Percentiles rank a stretch among this genome's conserved stretches.
Conservation (phyloP, 2,888 invertebrate genomes). For the Drepanosiphum platanoidis region DNA sequence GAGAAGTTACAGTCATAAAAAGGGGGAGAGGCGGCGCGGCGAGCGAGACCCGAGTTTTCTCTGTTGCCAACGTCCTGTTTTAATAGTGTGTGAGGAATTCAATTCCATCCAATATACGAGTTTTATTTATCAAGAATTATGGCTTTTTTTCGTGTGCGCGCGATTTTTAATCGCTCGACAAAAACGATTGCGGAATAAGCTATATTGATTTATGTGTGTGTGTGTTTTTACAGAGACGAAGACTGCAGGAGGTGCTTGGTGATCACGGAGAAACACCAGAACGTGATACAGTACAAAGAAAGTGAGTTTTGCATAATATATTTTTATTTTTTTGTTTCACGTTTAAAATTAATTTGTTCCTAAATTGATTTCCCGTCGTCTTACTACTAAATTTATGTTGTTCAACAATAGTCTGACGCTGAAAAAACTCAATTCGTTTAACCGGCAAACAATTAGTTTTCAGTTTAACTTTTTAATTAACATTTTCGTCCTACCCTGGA, state of each 20-base stretch:
- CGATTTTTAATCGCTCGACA: slow-evolving; percentile 43
- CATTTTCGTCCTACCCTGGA: slow-evolving; percentile 31
- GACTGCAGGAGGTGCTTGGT: slow-evolving; percentile 91
- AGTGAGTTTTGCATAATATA: slow-evolving; percentile 77
- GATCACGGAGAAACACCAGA: slow-evolving; percentile 93
- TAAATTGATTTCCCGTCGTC: slow-evolving; percentile 9
- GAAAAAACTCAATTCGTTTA: slow-evolving; percentile 27
- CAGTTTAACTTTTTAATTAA: slow-evolving; percentile 61
- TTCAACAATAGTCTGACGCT: neutral
- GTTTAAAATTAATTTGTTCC: slow-evolving; percentile 30
- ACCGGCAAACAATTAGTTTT: slow-evolving; percentile 54
- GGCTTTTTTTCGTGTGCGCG: slow-evolving; percentile 6
- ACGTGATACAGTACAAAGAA: slow-evolving; percentile 96
- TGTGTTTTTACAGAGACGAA: slow-evolving; percentile 76
- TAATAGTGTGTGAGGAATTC: slow-evolving; percentile 29
- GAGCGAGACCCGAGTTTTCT: slow-evolving; percentile 29
- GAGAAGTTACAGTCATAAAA: slow-evolving; percentile 13
- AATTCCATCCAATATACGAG: slow-evolving; percentile 40
- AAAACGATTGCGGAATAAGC: neutral
- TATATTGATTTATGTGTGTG: neutral
- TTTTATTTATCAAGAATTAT: slow-evolving; percentile 48
- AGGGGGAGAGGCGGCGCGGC: no score
- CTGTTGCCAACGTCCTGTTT: slow-evolving; percentile 14
- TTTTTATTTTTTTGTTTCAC: neutral
- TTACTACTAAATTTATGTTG: neutral